These are phyloP conservation scores for Epinephelus cyanopodus DNA, from an alignment of 2,113 vertebrate species.

Conservation along the genomic window DNA sequence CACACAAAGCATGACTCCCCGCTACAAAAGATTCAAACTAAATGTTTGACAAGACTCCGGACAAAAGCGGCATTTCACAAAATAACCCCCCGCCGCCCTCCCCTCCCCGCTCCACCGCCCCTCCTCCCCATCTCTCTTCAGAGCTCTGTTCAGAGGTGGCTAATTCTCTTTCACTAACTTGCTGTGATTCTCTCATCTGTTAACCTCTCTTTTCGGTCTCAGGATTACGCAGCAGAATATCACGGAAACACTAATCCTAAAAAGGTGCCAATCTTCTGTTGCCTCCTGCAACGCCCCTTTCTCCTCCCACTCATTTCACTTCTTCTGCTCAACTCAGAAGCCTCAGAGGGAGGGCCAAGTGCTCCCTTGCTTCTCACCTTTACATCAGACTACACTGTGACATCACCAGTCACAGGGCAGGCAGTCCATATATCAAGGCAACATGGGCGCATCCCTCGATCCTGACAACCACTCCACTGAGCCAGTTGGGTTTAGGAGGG, in stretches of 20 bases:
- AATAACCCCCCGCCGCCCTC: constrained; percentile 44
- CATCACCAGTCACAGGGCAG: constrained; percentile 6
- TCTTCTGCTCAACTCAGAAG: constrained; percentile 22
- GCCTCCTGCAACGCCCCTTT: constrained; percentile 53
- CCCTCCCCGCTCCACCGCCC: not conserved
- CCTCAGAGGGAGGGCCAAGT: not conserved
- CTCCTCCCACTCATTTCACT: constrained; percentile 45
- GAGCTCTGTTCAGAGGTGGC: constrained; percentile 63
- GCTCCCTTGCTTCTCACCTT: constrained; percentile 27
- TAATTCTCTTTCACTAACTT: constrained; percentile 70
- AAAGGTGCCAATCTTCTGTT: constrained; percentile 76
- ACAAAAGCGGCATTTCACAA: constrained; percentile 77
- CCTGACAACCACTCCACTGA: not conserved
- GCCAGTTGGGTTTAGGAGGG: constrained; percentile 35
- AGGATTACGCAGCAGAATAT: constrained; percentile 82
- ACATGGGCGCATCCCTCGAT: constrained; percentile 1
- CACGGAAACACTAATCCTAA: constrained; percentile 83
- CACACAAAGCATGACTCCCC: constrained; percentile 69
- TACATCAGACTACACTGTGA: constrained; percentile 8
- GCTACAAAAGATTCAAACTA: constrained; percentile 73
- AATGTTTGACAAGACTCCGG: constrained; percentile 77
- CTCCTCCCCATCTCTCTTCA: constrained; percentile 16
- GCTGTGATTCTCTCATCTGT: constrained; percentile 70
- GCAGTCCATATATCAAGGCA: not conserved
- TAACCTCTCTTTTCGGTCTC: constrained; percentile 69